Evolutionary conservation across 2,113 vertebrate species (phyloP).

Genomic region (Chamaea fasciata): DNA sequence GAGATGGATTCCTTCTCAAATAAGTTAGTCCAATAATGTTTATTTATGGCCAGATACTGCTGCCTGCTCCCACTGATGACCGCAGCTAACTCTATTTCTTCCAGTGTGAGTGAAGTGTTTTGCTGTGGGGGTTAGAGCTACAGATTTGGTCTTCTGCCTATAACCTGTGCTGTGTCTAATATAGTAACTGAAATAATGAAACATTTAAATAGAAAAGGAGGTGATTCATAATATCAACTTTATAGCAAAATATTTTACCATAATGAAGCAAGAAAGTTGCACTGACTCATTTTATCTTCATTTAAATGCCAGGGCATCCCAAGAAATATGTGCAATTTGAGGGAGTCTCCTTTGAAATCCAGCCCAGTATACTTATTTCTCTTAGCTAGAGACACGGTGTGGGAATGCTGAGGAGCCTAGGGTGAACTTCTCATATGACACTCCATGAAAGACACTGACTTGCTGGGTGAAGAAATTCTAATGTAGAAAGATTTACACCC

Average conservation of each 20-base stretch:
- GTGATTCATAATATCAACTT: neutral
- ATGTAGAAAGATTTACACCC: neutral
- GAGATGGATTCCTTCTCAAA: neutral
- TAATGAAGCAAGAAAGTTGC: neutral
- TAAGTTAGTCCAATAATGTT: neutral
- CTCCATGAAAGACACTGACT: neutral
- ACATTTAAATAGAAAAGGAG: neutral
- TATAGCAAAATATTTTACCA: neutral
- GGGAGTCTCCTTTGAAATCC: neutral
- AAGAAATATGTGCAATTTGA: neutral
- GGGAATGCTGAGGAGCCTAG: neutral
- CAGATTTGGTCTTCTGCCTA: neutral
- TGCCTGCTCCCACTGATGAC: neutral
- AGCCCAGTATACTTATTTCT: neutral
- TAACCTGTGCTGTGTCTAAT: neutral
- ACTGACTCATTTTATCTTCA: neutral
- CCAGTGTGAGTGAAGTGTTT: neutral
- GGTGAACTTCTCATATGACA: neutral
- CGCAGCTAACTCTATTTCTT: neutral
- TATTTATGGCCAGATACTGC: neutral
- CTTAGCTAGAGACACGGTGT: neutral
- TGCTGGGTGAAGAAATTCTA: neutral
- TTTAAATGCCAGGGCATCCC: neutral
- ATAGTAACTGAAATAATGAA: neutral
- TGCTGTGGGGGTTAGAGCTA: neutral